phyloP scores from a whole-genome alignment of 2,797 vertebrate species.

The Coregonus sp. region DNA sequence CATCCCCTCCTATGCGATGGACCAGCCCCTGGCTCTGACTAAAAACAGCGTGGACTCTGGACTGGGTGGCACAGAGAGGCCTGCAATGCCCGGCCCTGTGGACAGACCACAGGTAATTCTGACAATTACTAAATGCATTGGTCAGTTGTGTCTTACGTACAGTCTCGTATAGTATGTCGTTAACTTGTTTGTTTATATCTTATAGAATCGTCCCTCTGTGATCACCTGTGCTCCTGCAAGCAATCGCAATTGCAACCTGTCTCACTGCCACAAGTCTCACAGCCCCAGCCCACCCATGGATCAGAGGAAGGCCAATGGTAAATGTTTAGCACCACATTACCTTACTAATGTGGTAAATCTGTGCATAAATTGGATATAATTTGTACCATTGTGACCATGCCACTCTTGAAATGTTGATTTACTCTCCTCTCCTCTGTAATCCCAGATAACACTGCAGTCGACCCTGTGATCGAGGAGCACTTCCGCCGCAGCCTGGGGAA shows the following conservation, averaged over 20 bases:
- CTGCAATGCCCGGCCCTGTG: constrained; percentile 64
- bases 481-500: constrained; percentile 96
- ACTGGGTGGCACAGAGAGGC: constrained; percentile 61
- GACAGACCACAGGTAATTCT: constrained; percentile 89
- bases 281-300: constrained; percentile 78
- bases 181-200: constrained; percentile 1
- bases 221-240: constrained; percentile 95
- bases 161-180: background rate
- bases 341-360: too few species aligned
- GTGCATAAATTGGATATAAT: too few species aligned
- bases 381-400: background rate
- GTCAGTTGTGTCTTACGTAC: background rate
- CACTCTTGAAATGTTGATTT: background rate
- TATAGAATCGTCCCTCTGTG: constrained; percentile 94
- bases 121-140: background rate
- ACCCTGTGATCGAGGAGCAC: constrained; percentile 97
- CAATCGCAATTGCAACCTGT: constrained; percentile 91
- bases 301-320: constrained; percentile 77
- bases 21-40: constrained; percentile 92
- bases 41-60: constrained; percentile 82
- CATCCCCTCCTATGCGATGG: constrained; percentile 85
- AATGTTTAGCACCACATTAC: constrained; percentile 2
- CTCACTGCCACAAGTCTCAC: constrained; percentile 89
- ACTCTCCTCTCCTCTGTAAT: background rate
- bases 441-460: constrained; percentile 81